Evolutionary conservation across 2,797 vertebrate genomes (phyloP), one percentile per base, ranked within the genome.

Genomic region (Pyrocephalus nanus): DNA sequence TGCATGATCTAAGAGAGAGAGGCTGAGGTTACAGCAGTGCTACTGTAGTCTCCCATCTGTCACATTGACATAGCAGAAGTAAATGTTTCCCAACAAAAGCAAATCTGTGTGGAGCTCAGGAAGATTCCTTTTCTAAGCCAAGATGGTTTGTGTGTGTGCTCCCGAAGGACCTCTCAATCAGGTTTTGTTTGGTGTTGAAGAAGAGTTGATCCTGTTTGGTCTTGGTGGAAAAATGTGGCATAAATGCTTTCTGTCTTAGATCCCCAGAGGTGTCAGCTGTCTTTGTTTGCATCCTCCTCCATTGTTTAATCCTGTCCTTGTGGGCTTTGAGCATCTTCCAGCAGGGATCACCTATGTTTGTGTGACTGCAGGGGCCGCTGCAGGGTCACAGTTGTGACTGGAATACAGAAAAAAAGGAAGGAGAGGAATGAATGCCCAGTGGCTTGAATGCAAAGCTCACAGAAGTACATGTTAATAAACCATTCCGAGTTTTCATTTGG

Each of bases 41-140:
- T 90, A 5, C 50, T 79, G 36, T 82, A 85, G 77, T 64, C 26
- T 61, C n/a, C 81, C 87, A 74, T 89, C 71, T 96, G 65, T 87
- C 81, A 92, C 74, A 53, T 29, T 73, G 86, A 87, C 89, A 60
- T 26, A 85, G 57, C 78, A 67, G 51, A 93, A 92, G 23, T 75
- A 66, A 62, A 60, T 89, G 74, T 91, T 95, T 89, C 67, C 36
- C 82, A 53, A 77, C 81, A 85, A 91, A 93, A 92, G 74, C n/a
- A 82, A 79, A 91, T 67, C 64, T 32, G 0, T 76, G 47, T 58
- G 79, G 70, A 85, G 22, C n/a, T 87, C 62, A 48, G 69, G 78
- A 93, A 85, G 66, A 85, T 79, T 55, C 27, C n/a, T 12, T 66
- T 87, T 76, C 71, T 60, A 92, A 82, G 55, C 67, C 7, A 50